Evolutionary conservation across 2,888 invertebrate genomes (phyloP).

Genomic region (Chymomyza procnemis): DNA sequence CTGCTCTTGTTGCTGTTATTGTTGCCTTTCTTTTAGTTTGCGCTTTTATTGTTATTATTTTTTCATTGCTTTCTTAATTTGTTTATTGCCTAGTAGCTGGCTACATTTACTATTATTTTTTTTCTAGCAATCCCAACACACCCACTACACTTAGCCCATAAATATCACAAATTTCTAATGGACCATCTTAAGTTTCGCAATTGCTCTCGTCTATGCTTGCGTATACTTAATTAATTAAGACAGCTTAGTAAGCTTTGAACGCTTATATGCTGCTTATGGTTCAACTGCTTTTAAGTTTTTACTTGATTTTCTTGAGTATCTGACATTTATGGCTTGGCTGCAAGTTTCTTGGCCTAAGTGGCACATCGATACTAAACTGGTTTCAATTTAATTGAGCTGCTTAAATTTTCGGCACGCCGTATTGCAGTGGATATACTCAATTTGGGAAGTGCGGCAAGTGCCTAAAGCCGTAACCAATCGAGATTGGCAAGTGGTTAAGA

Average conservation of each 20-base stretch:
- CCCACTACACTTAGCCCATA: background rate
- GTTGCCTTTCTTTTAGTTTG: background rate
- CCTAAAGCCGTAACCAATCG: background rate
- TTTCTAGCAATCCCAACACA: no score
- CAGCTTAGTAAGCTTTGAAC: slow-evolving; percentile 32
- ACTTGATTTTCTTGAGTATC: background rate
- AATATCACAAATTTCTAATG: background rate
- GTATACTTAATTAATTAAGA: slow-evolving; percentile 56
- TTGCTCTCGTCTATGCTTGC: slow-evolving; percentile 31
- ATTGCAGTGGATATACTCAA: background rate
- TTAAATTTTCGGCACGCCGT: background rate
- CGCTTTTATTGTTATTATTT: slow-evolving; percentile 12
- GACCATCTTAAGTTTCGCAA: slow-evolving; percentile 7
- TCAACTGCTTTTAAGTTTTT: background rate
- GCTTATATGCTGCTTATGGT: background rate
- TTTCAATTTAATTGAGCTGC: slow-evolving; percentile 3
- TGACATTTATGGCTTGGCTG: background rate
- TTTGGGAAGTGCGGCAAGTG: background rate
- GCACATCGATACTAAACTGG: background rate
- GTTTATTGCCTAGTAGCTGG: background rate
- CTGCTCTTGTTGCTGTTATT: slow-evolving; percentile 12
- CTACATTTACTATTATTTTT: no score
- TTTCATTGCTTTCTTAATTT: background rate
- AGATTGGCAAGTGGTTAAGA: background rate
- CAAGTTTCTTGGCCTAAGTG: background rate